phyloP scores from a whole-genome alignment of 2,113 vertebrate species.

The Pica pica region DNA sequence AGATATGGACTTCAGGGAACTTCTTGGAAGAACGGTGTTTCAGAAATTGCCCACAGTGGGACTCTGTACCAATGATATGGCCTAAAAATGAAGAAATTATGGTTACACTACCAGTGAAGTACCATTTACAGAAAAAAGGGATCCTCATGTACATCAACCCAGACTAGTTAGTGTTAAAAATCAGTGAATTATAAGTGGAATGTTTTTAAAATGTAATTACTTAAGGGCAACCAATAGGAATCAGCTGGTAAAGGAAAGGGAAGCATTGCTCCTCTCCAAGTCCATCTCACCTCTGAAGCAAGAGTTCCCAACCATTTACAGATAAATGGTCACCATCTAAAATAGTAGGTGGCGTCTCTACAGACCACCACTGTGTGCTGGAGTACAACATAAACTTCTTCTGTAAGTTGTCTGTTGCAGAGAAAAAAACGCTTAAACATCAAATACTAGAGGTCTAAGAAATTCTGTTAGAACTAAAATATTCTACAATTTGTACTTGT shows the following conservation, averaged over 20 bases:
- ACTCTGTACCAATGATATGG: not conserved
- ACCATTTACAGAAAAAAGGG: not conserved
- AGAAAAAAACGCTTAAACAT: not conserved
- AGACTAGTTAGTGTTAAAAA: not conserved
- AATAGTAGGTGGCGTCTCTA: not conserved
- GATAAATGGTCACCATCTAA: not conserved
- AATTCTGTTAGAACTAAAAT: not conserved
- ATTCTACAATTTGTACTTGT: not conserved
- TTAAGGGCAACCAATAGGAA: not conserved
- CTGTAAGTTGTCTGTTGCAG: not conserved
- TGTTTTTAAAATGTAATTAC: not conserved
- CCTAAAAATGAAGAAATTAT: not conserved
- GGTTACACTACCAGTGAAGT: not conserved
- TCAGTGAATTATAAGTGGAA: not conserved
- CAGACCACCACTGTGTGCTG: not conserved
- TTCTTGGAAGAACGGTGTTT: not conserved
- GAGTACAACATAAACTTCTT: not conserved
- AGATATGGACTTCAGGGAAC: not conserved
- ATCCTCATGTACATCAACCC: not conserved
- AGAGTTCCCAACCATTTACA: not conserved
- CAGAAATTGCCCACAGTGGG: not conserved
- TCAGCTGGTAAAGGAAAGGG: not conserved
- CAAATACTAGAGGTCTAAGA: not conserved
- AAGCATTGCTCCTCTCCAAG: not conserved
- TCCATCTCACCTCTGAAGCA: not conserved